Conservation (phyloP, 2,888 invertebrate species). For the Plebejus argus region DNA sequence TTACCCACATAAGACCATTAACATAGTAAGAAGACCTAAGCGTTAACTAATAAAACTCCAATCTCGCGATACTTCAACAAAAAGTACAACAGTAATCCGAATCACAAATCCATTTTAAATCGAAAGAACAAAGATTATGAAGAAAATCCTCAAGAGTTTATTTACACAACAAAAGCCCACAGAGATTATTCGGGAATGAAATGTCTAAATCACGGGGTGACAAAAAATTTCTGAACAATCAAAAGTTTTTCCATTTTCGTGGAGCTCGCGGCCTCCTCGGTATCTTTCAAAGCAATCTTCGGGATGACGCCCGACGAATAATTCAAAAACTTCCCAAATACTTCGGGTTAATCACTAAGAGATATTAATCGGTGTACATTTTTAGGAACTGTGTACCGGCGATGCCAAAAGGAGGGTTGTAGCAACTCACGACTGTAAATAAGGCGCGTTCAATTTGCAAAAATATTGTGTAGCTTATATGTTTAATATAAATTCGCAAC, state of each 20-base stretch:
- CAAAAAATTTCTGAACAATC: constrained; percentile 65
- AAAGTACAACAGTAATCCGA: constrained; percentile 8
- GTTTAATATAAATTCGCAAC: too few relatives aligned
- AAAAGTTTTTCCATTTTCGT: constrained; percentile 76
- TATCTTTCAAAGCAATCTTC: constrained; percentile 56
- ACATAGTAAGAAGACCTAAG: background rate
- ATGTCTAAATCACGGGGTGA: constrained; percentile 62
- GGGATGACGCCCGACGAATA: constrained; percentile 49
- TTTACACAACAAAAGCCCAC: constrained; percentile 35
- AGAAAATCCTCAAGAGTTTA: constrained; percentile 28
- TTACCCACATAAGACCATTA: too few relatives aligned
- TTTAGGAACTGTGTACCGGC: too few relatives aligned
- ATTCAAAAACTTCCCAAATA: constrained; percentile 32
- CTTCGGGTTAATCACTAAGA: constrained; percentile 29
- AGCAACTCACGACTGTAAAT: too few relatives aligned
- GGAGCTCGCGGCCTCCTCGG: constrained; percentile 47
- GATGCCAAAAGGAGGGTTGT: too few relatives aligned
- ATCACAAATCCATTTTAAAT: constrained; percentile 20
- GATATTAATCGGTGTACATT: constrained; percentile 22
- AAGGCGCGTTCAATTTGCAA: too few relatives aligned
- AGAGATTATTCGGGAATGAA: constrained; percentile 34
- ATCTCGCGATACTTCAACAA: background rate
- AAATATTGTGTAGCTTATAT: too few relatives aligned
- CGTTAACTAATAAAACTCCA: background rate
- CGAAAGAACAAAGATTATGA: constrained; percentile 22